These are phyloP conservation scores for Euphydryas editha DNA, from an alignment of 2,888 invertebrate genomes.

Conservation along the genomic window DNA sequence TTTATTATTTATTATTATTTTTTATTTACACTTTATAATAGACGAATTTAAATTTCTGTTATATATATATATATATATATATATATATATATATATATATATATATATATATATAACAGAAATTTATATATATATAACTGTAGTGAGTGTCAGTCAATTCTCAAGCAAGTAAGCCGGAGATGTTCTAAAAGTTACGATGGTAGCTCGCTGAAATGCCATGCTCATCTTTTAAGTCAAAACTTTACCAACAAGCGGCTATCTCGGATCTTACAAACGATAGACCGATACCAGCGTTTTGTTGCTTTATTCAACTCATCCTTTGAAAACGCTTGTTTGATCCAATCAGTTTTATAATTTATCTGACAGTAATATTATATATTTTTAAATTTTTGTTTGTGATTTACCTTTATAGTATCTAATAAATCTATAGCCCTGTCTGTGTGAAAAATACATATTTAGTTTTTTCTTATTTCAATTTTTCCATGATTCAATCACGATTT, in stretches of 20 bases:
- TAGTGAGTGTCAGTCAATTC: not conserved
- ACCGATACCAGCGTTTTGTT: not conserved
- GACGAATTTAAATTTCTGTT: too few relatives aligned
- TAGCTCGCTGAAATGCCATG: constrained; percentile 48
- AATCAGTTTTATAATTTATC: not conserved
- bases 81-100: too few relatives aligned
- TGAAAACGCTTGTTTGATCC: not conserved
- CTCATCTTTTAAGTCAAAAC: constrained; percentile 38
- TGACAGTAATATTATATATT: too few relatives aligned
- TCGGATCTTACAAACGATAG: not conserved
- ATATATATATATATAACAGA: too few relatives aligned
- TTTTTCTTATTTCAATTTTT: too few relatives aligned
- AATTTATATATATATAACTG: too few relatives aligned
- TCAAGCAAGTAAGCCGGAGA: constrained; percentile 47
- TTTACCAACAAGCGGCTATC: constrained; percentile 10
- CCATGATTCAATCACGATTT: too few relatives aligned
- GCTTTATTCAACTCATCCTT: not conserved
- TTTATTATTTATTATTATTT: too few relatives aligned
- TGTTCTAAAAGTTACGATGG: constrained; percentile 62
- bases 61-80: too few relatives aligned
- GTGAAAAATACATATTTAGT: too few relatives aligned
- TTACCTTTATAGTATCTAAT: not conserved
- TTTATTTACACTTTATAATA: too few relatives aligned
- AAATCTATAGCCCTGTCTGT: too few relatives aligned
- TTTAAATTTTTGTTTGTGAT: not conserved